Evolutionary conservation across 2,113 vertebrate species (phyloP).

Genomic region (Drymodes brunneopygia): DNA sequence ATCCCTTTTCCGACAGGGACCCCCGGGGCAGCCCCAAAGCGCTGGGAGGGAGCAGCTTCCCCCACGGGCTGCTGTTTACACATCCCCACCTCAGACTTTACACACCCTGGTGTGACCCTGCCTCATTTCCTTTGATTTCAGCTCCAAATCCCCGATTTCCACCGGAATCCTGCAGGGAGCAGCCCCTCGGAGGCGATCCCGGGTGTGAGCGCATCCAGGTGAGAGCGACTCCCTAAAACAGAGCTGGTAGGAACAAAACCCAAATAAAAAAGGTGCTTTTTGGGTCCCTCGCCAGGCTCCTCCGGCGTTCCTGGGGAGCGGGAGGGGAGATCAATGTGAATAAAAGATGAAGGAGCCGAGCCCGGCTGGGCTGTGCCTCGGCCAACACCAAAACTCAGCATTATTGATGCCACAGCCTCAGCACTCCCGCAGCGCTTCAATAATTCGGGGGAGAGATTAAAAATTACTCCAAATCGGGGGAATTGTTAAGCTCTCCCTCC

Average conservation of each 20-base stretch:
- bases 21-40: rapidly evolving
- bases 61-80: not conserved
- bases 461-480: constrained; percentile 7
- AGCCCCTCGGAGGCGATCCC: not conserved
- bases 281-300: not conserved
- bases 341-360: constrained; percentile 45
- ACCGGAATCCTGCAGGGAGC: rapidly evolving
- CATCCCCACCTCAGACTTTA: not conserved
- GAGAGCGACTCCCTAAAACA: not conserved
- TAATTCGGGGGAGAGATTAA: constrained; percentile 48
- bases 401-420: constrained; percentile 21
- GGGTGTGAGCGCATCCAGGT: rapidly evolving
- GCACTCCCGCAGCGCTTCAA: constrained; percentile 34
- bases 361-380: not conserved
- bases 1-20: rapidly evolving
- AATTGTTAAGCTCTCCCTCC: constrained; percentile 11
- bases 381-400: not conserved
- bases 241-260: no score
- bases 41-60: not conserved
- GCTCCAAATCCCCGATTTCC: no score
- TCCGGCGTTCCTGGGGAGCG: not conserved
- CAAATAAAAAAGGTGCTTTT: not conserved
- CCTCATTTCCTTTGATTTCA: rapidly evolving
- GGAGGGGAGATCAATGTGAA: constrained; percentile 34
- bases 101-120: no score